These are phyloP conservation scores for Electrona antarctica DNA, from an alignment of 2,113 vertebrate genomes.

Conservation along the genomic window DNA sequence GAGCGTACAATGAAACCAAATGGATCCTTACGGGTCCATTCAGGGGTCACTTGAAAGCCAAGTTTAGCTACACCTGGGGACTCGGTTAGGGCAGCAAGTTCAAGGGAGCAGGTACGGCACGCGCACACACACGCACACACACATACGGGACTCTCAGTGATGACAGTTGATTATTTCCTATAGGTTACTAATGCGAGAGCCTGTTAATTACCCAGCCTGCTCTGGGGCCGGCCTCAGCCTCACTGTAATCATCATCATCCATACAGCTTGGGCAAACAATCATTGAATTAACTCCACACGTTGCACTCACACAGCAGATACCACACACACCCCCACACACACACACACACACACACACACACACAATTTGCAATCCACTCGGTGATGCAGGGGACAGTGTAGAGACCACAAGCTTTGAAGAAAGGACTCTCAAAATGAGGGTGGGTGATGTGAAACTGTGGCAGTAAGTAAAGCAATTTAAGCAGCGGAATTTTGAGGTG, in stretches of 20 bases:
- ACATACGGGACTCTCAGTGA: neutral
- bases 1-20: no score
- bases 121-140: no score
- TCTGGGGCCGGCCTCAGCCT: constrained; percentile 54
- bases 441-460: constrained; percentile 25
- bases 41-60: no score
- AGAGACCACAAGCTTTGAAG: constrained; percentile 21
- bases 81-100: constrained; percentile 42
- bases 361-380: constrained; percentile 31
- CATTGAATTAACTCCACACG: constrained; percentile 54
- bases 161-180: constrained; percentile 62
- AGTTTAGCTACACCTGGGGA: constrained; percentile 13
- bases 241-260: constrained; percentile 71
- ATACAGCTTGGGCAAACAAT: constrained; percentile 66
- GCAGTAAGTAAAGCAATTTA: constrained; percentile 10
- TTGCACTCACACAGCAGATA: constrained; percentile 24
- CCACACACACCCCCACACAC: constrained; percentile 10
- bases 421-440: neutral
- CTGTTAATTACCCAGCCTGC: constrained; percentile 77
- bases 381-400: neutral
- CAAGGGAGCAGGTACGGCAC: constrained; percentile 2
- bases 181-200: constrained; percentile 71
- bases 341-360: constrained; percentile 49
- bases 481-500: neutral
- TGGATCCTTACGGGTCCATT: no score